Base-by-base conservation (phyloP, 2,113 vertebrate genomes). In the Festucalex cinctus region DNA sequence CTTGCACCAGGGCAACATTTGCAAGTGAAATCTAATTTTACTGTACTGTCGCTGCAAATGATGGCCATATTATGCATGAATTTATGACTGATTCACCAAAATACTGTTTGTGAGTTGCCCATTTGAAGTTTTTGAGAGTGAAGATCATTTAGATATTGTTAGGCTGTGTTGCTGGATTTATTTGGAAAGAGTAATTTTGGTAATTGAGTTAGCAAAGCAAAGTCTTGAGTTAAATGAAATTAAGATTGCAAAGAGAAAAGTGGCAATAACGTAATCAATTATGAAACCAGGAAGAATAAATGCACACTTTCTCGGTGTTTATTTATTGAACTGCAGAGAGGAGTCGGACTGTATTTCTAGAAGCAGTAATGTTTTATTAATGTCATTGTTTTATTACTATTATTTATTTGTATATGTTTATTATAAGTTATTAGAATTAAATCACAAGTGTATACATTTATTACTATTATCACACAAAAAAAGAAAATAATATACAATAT, bases 1-100 rank as follows among this genome's bases (percentile, higher is more conserved):
- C n/a, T 13, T 41, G 32, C 28, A 48, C 41, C 37, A 22, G 5
- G 19, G 64, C 9, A 35, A 57, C 60, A 76, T 81, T 68, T 79
- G 66, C 44, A 76, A 79, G 57, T 71, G 20, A 2, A 63, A 46
- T 68, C 60, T 70, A 48, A 78, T 73, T 71, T 64, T 20, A 22
- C 66, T 73, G 16, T 5, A 13, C 22, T 14, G 5, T 54, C 6
- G 51, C 12, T 14, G 22, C 24, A 24, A 53, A 53, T 24, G 22
- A 53, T 24, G 51, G 51, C 22, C 22, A 53, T 54, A 54, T 54
- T 54, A 54, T 26, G 51, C 22, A 54, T 5, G 13, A 26, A 14
- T 26, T 54, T 24, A 54, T 26, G 51, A 54, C 12, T 28, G 51
- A 12, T 26, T 54, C 51, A 54, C 22, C 24, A 54, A 54, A 54